Evolutionary conservation across 30 jellyfish, hydroid and myxozoan species (phyloP).

Genomic region (Aurelia aurita): DNA sequence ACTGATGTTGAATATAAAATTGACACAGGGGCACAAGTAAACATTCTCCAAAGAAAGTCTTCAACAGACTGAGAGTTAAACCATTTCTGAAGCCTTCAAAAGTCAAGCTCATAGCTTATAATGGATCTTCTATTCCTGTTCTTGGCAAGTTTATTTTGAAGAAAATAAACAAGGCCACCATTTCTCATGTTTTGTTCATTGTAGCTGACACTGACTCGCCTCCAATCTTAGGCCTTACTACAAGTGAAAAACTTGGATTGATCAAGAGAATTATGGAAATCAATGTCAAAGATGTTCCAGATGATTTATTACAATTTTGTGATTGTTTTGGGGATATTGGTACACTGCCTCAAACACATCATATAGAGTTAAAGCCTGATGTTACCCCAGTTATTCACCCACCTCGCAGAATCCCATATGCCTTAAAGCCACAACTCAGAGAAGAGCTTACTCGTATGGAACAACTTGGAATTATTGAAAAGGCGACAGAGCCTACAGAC

Average conservation of each 20-base stretch:
- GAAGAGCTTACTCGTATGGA: conserved; percentile 71
- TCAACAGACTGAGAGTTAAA: conserved; percentile 13
- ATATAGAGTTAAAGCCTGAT: conserved; percentile 6
- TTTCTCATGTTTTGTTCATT: too few species aligned
- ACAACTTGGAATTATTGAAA: conserved; percentile 37
- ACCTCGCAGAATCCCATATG: conserved; percentile 9
- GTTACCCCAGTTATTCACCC: conserved; percentile 44
- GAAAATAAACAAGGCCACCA: conserved; percentile 3
- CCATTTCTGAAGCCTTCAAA: conserved; percentile 30
- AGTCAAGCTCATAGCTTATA: conserved; percentile 45
- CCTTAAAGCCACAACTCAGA: conserved; percentile 41
- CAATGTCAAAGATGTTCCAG: conserved; percentile 14
- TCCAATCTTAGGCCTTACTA: conserved; percentile 27
- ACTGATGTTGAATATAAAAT: conserved; percentile 16
- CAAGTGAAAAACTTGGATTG: conserved; percentile 19
- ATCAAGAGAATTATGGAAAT: conserved; percentile 26
- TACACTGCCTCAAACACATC: conserved; percentile 30
- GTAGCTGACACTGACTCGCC: conserved; percentile 55
- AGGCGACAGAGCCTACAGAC: conserved; percentile 63
- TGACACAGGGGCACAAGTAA: too few species aligned
- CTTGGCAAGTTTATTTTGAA: conserved; percentile 25
- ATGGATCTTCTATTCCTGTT: conserved; percentile 48
- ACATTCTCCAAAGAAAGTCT: too few species aligned
- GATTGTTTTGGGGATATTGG: conserved; percentile 51
- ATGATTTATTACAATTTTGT: too few species aligned